Base-by-base conservation (phyloP, 2,888 invertebrate genomes). In the Machimus atricapillus region DNA sequence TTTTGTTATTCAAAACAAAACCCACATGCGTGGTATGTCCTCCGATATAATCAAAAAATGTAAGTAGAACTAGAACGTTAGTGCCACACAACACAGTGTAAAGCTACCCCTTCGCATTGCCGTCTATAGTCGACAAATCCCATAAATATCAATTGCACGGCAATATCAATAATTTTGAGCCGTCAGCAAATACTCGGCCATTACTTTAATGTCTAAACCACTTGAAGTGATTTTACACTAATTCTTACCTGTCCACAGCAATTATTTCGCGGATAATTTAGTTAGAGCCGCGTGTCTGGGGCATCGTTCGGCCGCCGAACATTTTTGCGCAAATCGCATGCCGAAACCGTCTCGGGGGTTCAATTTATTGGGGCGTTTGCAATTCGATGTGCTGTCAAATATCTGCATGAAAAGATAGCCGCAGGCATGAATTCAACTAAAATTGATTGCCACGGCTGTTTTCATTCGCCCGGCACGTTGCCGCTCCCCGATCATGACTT, bases 401-500 rank as follows among this genome's bases (percentile, higher is more conserved):
- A 78, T 78, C 40, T 78, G 37, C 78, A 78, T 78, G 66, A 66
- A 23, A 78, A 78, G 78, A 78, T 23, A 23, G 46, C 43, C 78
- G n/a, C 2, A 19, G 43, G 78, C 40, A 43, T 43, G 43, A 43
- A 78, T 43, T 78, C 19, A 46, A 40, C 78, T 78, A n/a, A 78
- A 40, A 78, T 78, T 78, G 78, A 78, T 78, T 78, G 78, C 78
- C 77, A 77, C 37, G 77, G 77, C 40, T 77, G 37, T 77, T 77
- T 77, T 40, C 37, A 40, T 19, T 37, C 37, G 34, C 37, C 37
- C n/a, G 31, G 34, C 76, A 31, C 37, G 37, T n/a, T 52, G 52
- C n/a, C 52, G 52, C 16, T 52, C n/a, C 52, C 16, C 52, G 52
- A 52, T 52, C 52, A 52, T 52, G 52, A 52, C 16, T 52, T 52